Percentiles rank a stretch among this genome's conserved stretches.
phyloP scores from a whole-genome alignment of 2,113 vertebrate genomes.

The Heloderma charlesbogerti region DNA sequence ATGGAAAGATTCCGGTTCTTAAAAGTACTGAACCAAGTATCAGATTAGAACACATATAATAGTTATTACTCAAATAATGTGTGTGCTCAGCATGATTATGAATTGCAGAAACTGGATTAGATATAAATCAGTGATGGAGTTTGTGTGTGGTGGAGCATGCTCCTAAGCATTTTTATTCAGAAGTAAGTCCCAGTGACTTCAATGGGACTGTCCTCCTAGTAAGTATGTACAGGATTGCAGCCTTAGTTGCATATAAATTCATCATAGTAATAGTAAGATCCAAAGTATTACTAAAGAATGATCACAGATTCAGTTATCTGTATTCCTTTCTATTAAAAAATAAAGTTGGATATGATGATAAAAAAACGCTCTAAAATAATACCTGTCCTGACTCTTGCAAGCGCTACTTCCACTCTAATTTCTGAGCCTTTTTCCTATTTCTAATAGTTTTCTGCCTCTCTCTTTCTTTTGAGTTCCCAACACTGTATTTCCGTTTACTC shows the following conservation, averaged over 20 bases:
- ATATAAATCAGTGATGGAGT: not conserved
- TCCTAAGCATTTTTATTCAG: not conserved
- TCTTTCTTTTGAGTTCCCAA: conserved; percentile 43
- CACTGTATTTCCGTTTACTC: conserved; percentile 52
- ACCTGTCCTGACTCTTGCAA: not conserved
- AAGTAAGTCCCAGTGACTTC: not conserved
- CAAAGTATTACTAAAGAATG: not conserved
- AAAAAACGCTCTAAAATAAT: not conserved
- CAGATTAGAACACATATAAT: not conserved
- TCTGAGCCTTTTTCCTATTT: conserved; percentile 40
- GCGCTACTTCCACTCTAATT: conserved; percentile 15
- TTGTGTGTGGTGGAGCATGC: not conserved
- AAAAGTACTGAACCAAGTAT: not conserved
- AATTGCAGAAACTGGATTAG: conserved; percentile 9
- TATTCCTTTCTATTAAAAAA: not conserved
- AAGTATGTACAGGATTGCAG: not conserved
- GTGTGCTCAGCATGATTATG: not conserved
- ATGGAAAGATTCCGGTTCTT: not conserved
- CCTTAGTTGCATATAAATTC: not conserved
- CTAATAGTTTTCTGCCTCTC: conserved; percentile 41
- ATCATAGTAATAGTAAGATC: not conserved
- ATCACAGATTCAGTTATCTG: not conserved
- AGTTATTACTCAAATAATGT: not conserved
- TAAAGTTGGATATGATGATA: not conserved
- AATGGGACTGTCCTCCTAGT: no score